Evolutionary conservation across 2,113 vertebrate genomes (phyloP).

Genomic region (Ctenodactylus gundi): DNA sequence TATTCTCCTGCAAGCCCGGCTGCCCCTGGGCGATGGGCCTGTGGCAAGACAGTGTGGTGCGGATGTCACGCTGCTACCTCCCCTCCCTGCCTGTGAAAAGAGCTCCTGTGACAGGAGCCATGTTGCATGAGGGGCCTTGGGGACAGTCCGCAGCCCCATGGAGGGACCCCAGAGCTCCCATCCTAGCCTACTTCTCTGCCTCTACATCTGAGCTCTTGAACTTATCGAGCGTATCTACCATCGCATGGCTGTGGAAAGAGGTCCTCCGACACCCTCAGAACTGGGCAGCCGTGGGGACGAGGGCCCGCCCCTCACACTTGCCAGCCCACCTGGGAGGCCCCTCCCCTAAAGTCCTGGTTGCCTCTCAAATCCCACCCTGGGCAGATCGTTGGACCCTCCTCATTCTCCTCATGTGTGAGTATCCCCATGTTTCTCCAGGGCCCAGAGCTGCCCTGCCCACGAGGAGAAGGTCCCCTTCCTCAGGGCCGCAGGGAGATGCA

Average conservation of each 20-base stretch:
- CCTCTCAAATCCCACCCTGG: neutral
- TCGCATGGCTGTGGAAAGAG: neutral
- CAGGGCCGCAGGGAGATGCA: neutral
- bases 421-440: neutral
- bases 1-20: neutral
- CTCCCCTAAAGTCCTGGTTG: neutral
- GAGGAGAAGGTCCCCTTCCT: neutral
- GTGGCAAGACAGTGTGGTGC: neutral
- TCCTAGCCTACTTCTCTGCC: neutral
- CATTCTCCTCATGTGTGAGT: too few relatives aligned
- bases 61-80: fast-evolving
- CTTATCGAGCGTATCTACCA: fast-evolving
- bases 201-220: neutral
- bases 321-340: neutral
- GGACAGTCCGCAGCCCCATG: fast-evolving
- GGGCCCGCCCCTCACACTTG: neutral
- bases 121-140: fast-evolving
- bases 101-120: neutral
- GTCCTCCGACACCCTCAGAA: neutral
- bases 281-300: neutral
- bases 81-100: neutral
- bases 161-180: fast-evolving
- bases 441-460: neutral
- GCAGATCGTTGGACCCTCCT: neutral
- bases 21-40: neutral